A percentile compares a stretch with the other conserved stretches of the same genome.
phyloP scores from a whole-genome alignment of 2,113 vertebrate species.

The Calonectris borealis region DNA sequence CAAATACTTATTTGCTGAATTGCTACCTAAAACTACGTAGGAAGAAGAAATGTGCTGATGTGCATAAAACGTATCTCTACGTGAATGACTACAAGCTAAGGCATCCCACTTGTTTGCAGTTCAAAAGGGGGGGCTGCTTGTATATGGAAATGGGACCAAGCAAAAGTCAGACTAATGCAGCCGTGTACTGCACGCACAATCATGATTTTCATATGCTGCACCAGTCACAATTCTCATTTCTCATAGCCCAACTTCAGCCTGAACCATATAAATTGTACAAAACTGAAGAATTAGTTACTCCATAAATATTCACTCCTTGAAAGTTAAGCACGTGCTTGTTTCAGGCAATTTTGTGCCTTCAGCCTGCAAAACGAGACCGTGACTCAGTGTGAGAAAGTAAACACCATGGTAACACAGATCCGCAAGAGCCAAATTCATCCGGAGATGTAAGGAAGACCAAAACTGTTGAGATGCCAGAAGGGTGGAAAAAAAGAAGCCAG shows the following conservation, averaged over 20 bases:
- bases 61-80: neutral
- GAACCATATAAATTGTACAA: fast-evolving
- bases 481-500: neutral
- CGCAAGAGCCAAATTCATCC: fast-evolving
- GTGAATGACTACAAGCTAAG: neutral
- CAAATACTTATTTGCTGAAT: neutral
- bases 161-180: fast-evolving
- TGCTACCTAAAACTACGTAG: neutral
- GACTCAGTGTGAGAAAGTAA: neutral
- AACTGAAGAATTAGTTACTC: neutral
- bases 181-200: fast-evolving
- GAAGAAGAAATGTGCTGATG: neutral
- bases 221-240: fast-evolving
- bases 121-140: neutral
- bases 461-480: fast-evolving
- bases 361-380: neutral
- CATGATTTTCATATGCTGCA: fast-evolving
- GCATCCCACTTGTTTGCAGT: neutral
- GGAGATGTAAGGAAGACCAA: fast-evolving
- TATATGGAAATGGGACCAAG: fast-evolving
- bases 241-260: fast-evolving
- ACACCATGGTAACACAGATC: neutral
- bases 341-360: fast-evolving
- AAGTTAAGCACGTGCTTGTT: neutral
- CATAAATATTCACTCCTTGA: fast-evolving